phyloP scores from a whole-genome alignment of 2,113 vertebrate species.

The Cebus imitator region DNA sequence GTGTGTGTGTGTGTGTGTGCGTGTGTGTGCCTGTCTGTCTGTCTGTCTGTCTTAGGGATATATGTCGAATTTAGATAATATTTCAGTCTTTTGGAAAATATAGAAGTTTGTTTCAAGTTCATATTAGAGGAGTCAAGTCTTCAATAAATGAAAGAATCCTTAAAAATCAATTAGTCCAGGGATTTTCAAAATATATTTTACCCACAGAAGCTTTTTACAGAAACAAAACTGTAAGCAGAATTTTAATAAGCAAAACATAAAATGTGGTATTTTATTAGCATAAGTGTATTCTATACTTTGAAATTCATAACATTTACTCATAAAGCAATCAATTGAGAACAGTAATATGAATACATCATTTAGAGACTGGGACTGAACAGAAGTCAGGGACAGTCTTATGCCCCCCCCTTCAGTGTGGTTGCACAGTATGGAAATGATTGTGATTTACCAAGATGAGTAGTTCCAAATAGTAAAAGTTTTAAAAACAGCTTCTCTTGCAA shows the following conservation, averaged over 20 bases:
- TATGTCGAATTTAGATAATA: not conserved
- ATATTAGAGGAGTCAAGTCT: not conserved
- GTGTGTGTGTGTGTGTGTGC: not conserved
- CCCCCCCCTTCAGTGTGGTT: rapidly evolving
- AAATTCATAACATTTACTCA: not conserved
- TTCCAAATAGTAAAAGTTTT: not conserved
- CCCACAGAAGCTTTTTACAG: not conserved
- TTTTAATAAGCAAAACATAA: not conserved
- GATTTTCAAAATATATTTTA: constrained; percentile 17
- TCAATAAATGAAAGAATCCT: not conserved
- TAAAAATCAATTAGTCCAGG: not conserved
- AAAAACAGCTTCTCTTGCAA: not conserved
- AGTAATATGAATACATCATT: not conserved
- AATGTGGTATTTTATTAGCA: not conserved
- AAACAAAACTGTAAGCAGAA: not conserved
- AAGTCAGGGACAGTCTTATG: no score
- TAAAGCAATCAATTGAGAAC: not conserved
- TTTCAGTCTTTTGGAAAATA: constrained; percentile 10
- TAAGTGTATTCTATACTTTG: not conserved
- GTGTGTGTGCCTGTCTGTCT: not conserved
- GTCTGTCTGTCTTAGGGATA: not conserved
- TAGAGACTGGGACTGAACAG: not conserved
- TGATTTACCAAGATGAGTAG: not conserved
- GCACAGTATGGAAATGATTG: not conserved
- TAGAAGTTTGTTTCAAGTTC: constrained; percentile 5